Base-by-base conservation (phyloP, 2,797 vertebrate genomes). In the Babyrousa celebensis region DNA sequence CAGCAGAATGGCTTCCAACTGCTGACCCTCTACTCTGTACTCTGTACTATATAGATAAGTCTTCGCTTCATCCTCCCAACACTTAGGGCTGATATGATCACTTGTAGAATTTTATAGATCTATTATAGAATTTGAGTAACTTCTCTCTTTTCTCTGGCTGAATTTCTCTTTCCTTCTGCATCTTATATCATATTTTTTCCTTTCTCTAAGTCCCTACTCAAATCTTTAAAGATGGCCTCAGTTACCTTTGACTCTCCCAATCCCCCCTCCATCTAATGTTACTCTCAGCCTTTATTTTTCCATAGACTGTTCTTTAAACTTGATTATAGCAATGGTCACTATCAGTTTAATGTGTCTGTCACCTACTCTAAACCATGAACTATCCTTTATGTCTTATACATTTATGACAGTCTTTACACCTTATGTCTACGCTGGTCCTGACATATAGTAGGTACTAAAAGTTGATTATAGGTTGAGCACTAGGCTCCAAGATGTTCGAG, bases 211-310 rank as follows among this genome's bases (percentile, higher is more conserved):
- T 1, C 6, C 27, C 36, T 67, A 21, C 16, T 60, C 8, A 80
- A 84, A 74, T 90, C 23, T 93, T 94, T 72, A 65, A 88, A 80
- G 63, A 12, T 60, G 71, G 4, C 40, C 48, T 90, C 60, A 40
- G 60, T 27, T 68, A 78, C 9, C 15, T 84, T 48, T 7, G 23
- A 36, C 5, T 90, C 43, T 89, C 23, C n/a, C 7, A 75, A 85
- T 11, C 36, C 70, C 16, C 21, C 12, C 20, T 14, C 25, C 20
- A 11, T 23, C 36, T 63, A 58, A 40, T 48, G 12, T 43, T 83
- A 48, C 48, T 91, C 40, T 36, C 4, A 77, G 48, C 52, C 18
- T 85, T 12, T 78, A 67, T 63, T 70, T 93, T 84, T 67, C 36
- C n/a, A 52, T 1, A 40, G n/a, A 91, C 12, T 68, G 18, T 65